These are phyloP conservation scores for Struthio camelus DNA, from an alignment of 2,113 vertebrate genomes.

Conservation along the genomic window DNA sequence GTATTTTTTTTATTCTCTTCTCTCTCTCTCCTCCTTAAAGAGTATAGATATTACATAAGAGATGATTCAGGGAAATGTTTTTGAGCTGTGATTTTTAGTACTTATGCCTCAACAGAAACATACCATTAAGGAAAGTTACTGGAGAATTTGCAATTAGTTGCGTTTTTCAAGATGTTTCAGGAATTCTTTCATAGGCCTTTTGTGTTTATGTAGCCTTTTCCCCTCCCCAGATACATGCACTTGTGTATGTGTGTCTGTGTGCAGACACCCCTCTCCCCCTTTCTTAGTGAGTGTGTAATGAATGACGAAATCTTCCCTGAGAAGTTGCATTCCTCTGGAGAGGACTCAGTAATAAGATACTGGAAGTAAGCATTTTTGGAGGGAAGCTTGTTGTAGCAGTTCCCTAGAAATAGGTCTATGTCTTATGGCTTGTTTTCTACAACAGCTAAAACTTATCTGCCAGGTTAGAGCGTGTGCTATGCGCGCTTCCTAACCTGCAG, in stretches of 20 bases:
- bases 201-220: neutral
- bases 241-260: neutral
- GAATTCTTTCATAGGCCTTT: neutral
- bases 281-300: neutral
- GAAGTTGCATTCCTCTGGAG: too few relatives aligned
- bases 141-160: neutral
- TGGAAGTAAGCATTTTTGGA: neutral
- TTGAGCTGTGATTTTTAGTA: neutral
- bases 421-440: neutral
- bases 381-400: too few relatives aligned
- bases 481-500: fast-evolving
- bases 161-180: neutral
- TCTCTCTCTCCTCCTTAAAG: too few relatives aligned
- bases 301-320: neutral
- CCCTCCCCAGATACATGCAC: too few relatives aligned
- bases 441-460: neutral
- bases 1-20: too few relatives aligned
- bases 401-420: neutral
- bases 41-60: neutral
- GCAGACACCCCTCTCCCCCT: fast-evolving
- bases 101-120: neutral
- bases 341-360: neutral
- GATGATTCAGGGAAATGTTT: neutral
- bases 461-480: neutral
- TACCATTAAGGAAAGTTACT: neutral